These are phyloP conservation scores for Rhineura floridana DNA, from an alignment of 2,113 vertebrate species.

Conservation along the genomic window DNA sequence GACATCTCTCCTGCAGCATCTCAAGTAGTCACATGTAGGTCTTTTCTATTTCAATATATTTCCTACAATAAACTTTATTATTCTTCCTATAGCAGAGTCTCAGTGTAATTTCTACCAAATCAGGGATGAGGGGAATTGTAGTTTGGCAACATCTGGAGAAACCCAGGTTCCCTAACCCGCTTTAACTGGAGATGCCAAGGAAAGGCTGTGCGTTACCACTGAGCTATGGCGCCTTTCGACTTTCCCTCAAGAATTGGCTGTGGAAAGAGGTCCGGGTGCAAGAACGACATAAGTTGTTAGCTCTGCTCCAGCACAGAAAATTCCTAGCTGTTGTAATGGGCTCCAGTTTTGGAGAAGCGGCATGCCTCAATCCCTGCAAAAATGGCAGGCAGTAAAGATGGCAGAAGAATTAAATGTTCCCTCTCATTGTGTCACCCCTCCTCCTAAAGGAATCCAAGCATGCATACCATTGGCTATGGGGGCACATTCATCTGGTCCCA, in stretches of 20 bases:
- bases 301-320: background rate
- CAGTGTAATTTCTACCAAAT: too few species aligned
- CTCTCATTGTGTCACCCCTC: background rate
- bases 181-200: too few species aligned
- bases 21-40: too few species aligned
- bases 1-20: too few species aligned
- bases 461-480: background rate
- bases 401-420: background rate
- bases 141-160: too few species aligned
- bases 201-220: too few species aligned
- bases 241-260: background rate
- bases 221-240: background rate
- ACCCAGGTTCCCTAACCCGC: too few species aligned
- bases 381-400: background rate
- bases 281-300: background rate
- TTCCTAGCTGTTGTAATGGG: background rate
- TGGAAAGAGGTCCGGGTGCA: background rate
- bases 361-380: background rate
- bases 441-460: background rate
- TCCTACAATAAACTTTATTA: too few species aligned
- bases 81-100: too few species aligned
- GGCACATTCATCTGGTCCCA: background rate
- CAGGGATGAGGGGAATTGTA: too few species aligned
- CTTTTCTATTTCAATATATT: too few species aligned
- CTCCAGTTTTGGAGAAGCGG: background rate